Evolutionary conservation across 2,113 vertebrate species (phyloP).

Genomic region (Tetrao urogallus): DNA sequence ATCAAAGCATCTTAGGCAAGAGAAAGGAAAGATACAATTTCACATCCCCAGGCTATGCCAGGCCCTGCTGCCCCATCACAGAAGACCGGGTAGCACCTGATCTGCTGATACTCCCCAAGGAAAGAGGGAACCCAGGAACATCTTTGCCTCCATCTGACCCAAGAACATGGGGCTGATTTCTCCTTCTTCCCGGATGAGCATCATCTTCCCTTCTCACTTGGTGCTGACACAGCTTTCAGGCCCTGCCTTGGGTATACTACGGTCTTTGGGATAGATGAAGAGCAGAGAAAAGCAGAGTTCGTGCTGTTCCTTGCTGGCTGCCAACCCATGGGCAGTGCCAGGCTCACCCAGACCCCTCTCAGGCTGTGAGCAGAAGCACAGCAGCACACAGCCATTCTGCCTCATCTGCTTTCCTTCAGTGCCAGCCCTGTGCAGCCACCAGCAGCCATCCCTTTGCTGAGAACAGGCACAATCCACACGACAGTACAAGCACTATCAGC

Average conservation of each 20-base stretch:
- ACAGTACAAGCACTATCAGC: rapidly evolving
- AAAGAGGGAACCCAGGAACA: background rate
- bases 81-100: background rate
- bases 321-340: background rate
- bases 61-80: background rate
- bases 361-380: background rate
- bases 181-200: background rate
- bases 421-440: background rate
- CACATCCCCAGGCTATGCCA: background rate
- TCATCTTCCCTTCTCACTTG: background rate
- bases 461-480: background rate
- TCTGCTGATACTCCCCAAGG: background rate
- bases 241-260: background rate
- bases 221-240: background rate
- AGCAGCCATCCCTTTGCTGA: background rate
- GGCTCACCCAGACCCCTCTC: background rate
- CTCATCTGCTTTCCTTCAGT: background rate
- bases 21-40: background rate
- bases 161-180: background rate
- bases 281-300: background rate
- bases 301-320: background rate
- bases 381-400: rapidly evolving
- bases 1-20: background rate
- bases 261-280: background rate
- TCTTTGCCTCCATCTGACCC: background rate